Evolutionary conservation across 2,888 invertebrate species (phyloP), one percentile per base, ranked within the genome.

Genomic region (Iphiclides podalirius): DNA sequence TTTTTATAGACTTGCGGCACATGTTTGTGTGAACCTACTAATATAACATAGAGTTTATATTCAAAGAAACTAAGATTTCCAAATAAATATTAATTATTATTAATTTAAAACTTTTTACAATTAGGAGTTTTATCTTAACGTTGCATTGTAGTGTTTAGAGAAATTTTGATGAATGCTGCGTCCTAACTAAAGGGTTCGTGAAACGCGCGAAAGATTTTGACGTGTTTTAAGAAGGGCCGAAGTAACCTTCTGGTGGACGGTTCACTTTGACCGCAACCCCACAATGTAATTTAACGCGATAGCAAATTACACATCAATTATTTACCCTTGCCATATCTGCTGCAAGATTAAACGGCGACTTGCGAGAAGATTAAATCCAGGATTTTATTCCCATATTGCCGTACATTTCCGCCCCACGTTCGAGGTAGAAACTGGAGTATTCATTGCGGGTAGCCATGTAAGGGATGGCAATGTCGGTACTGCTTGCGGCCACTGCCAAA

Each of bases 361-460:
- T 79, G 79, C 72, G 72, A 73, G 75, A 75, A 86, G 85, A 86
- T 86, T 86, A 85, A 87, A 84, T 81, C 81, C 79, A 66, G 83
- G 78, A 79, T 84, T 86, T 85, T 84, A 84, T 84, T 82, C 79
- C 78, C 75, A 82, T 84, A 84, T 79, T 81, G 75, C 79, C 66
- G 78, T 75, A 78, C 70, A 68, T 79, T 82, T 77, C 75, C 78
- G 75, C 79, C 78, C 80, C 69, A 70, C 73, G 71, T 74, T 77
- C 79, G 75, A 77, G 78, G 74, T 67, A 66, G 78, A 77, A 81
- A 81, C 82, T 84, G 75, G 77, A 79, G 84, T 82, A 83, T 84
- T 84, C 84, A 82, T 84, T 82, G 83, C 80, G 81, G 81, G 75
- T 75, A 77, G 79, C 79, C 79, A 66, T 67, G 68, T 61, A 63